These are phyloP conservation scores for Bedellia somnulentella DNA, from an alignment of 2,888 invertebrate genomes.

Conservation along the genomic window DNA sequence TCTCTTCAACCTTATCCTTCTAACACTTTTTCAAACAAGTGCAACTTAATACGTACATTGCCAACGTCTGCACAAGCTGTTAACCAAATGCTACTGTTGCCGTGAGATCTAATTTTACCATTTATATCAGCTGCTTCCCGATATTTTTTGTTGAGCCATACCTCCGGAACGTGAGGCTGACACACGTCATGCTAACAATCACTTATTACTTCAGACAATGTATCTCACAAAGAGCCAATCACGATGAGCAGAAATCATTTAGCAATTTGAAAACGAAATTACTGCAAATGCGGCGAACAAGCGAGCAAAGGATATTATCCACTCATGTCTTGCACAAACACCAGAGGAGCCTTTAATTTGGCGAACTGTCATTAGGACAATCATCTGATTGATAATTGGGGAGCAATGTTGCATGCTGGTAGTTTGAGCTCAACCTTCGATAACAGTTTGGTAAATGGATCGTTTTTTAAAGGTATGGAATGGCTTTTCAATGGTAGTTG, in stretches of 20 bases:
- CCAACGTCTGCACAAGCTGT: constrained; percentile 28
- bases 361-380: no score
- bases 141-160: constrained; percentile 49
- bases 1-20: no score
- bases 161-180: constrained; percentile 37
- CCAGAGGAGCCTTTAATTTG: no score
- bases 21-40: no score
- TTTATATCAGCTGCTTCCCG: constrained; percentile 43
- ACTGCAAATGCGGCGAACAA: constrained; percentile 25
- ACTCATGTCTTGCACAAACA: constrained; percentile 28
- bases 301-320: constrained; percentile 20
- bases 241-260: constrained; percentile 20
- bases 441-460: no score
- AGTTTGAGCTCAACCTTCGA: no score
- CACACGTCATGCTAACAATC: constrained; percentile 29
- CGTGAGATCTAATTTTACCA: constrained; percentile 41
- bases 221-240: background rate
- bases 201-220: background rate
- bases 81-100: constrained; percentile 33
- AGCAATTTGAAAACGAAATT: constrained; percentile 34
- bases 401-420: no score
- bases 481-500: no score
- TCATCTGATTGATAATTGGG: no score
- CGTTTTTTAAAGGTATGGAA: no score
- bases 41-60: no score